Evolutionary conservation across 2,888 invertebrate genomes (phyloP), one percentile per base, ranked within the genome.

Genomic region (Melieria omissa): DNA sequence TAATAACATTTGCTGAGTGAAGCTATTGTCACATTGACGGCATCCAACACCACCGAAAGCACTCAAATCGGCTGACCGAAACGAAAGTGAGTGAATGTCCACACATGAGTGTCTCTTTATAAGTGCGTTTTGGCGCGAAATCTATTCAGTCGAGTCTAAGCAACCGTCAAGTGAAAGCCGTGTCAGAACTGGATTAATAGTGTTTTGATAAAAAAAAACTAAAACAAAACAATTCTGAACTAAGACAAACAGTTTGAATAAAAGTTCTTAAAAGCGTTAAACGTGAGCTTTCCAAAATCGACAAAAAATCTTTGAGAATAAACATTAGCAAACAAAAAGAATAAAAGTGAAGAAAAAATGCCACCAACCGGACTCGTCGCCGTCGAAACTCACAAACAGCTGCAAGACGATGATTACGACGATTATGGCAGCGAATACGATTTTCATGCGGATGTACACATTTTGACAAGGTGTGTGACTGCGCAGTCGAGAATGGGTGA

Each of bases 351-450:
- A 79, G 75, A 74, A 70, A 80, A 80, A 78, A 85, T 85, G 85
- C 81, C 86, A 66, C 86, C 85, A 45, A 85, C 85, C 55, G 83
- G 81, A 71, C 77, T 81, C 72, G 77, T 80, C 10, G 71, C 78
- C 14, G 78, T 76, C 14, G 81, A 80, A 65, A 82, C 81, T 41
- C 80, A 78, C 29, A 79, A 81, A 68, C 62, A 5, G 29, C 41
- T 63, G 55, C 41, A 63, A 1, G 52, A 47, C 42, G 67, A 77
- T 52, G 68, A 63, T 8, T 76, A 81, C 70, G 78, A 60, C 4
- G 60, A 60, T 12, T 42, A 78, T 14, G 78, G 78, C 4, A 79
- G 75, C 16, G 73, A 77, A 8, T 81, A 82, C 5, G 82, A 81
- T 58, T 42, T 49, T 0, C 80, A 80, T 71, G 74, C 77, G 7